phyloP scores from a whole-genome alignment of 2,888 invertebrate genomes.

The Philereme transversata region DNA sequence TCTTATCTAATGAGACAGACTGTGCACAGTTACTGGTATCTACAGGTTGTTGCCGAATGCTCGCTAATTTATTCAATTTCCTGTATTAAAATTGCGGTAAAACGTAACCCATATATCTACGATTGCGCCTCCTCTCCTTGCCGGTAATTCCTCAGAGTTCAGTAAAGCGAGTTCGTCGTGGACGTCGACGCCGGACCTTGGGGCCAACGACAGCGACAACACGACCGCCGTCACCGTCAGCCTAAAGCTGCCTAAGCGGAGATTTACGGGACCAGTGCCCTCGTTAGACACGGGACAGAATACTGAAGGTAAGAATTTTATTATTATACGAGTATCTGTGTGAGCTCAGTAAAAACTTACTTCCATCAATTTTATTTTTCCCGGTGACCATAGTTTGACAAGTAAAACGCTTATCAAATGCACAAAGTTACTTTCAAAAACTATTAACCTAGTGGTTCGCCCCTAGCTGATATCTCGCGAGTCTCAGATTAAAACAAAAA shows the following conservation, averaged over 20 bases:
- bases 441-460: too few species aligned
- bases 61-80: too few species aligned
- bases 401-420: too few species aligned
- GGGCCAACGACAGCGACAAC: conserved; percentile 83
- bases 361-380: too few species aligned
- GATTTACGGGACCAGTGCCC: conserved; percentile 83
- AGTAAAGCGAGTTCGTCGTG: conserved; percentile 85
- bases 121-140: conserved; percentile 31
- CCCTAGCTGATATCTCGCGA: too few species aligned
- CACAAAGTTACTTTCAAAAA: too few species aligned
- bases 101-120: not conserved
- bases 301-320: conserved; percentile 47
- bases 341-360: not conserved
- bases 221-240: conserved; percentile 87
- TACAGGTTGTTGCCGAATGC: too few species aligned
- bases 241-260: conserved; percentile 87
- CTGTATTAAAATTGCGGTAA: not conserved
- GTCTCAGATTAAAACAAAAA: too few species aligned
- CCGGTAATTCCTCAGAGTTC: conserved; percentile 59
- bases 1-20: too few species aligned
- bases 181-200: conserved; percentile 93
- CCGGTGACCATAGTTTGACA: too few species aligned
- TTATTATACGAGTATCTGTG: not conserved
- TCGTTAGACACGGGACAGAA: conserved; percentile 82
- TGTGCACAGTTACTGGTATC: too few species aligned